Conservation (phyloP, 2,797 vertebrate species). For the Eutrigla gurnardus region DNA sequence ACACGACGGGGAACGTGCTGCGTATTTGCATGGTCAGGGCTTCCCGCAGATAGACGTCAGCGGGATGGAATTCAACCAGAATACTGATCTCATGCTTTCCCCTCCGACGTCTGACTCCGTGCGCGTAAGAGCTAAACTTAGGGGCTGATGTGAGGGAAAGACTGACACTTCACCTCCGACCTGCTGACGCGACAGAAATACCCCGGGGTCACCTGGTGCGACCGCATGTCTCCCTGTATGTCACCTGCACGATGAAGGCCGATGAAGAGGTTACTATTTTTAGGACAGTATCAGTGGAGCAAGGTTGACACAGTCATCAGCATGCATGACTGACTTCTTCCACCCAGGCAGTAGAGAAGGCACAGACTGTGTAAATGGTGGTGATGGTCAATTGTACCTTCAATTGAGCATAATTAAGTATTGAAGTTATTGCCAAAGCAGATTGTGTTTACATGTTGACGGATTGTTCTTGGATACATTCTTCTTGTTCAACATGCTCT, state of each 20-base stretch:
- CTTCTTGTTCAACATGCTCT: background rate
- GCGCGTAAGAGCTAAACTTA: slow-evolving; percentile 25
- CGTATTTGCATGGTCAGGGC: slow-evolving; percentile 54
- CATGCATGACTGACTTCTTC: slow-evolving; percentile 58
- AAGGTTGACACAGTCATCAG: slow-evolving; percentile 51
- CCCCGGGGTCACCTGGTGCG: slow-evolving; percentile 38
- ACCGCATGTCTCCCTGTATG: slow-evolving; percentile 14
- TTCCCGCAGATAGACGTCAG: slow-evolving; percentile 22
- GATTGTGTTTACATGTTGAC: background rate
- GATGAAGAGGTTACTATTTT: slow-evolving; percentile 51
- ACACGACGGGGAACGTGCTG: slow-evolving; percentile 56
- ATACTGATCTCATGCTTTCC: slow-evolving; percentile 27
- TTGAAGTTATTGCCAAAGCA: background rate
- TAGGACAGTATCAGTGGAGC: slow-evolving; percentile 45
- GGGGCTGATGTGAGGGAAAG: slow-evolving; percentile 24
- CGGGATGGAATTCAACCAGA: slow-evolving; percentile 12
- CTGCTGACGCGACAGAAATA: slow-evolving; percentile 39
- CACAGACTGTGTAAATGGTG: background rate
- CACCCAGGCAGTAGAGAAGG: slow-evolving; percentile 34
- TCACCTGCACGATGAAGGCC: slow-evolving; percentile 40
- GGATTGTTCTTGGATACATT: background rate
- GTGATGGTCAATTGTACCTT: no score
- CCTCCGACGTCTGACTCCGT: background rate
- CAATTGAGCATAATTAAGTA: background rate
- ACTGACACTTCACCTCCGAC: slow-evolving; percentile 50